Evolutionary conservation across 30 jellyfish, hydroid and myxozoan genomes (phyloP).

Genomic region (Chironex yamaguchii): DNA sequence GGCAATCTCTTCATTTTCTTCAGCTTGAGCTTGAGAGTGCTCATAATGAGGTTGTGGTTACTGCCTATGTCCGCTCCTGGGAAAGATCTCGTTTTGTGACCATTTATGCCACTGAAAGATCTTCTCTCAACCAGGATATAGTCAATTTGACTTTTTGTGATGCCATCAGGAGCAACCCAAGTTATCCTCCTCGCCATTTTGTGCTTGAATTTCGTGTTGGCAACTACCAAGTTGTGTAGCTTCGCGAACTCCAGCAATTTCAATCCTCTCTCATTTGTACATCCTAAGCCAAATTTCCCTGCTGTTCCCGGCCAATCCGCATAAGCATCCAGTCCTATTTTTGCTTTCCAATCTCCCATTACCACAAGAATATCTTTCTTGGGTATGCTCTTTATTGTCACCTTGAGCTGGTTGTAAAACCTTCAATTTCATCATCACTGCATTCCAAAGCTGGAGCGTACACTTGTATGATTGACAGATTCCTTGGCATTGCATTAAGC

Average conservation of each 20-base stretch:
- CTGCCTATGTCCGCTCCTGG: constrained; percentile 58
- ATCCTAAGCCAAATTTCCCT: constrained; percentile 57
- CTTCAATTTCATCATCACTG: constrained; percentile 43
- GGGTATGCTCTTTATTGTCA: constrained; percentile 46
- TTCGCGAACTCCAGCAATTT: constrained; percentile 37
- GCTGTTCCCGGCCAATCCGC: constrained; percentile 63
- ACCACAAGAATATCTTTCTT: constrained; percentile 29
- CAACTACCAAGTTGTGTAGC: constrained; percentile 37
- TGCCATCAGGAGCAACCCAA: constrained; percentile 39
- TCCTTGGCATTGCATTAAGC: constrained; percentile 13
- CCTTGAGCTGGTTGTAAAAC: constrained; percentile 35
- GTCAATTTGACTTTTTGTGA: constrained; percentile 10
- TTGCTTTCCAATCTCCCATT: constrained; percentile 69
- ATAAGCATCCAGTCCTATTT: constrained; percentile 49
- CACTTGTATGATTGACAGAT: constrained; percentile 50
- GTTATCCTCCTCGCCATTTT: constrained; percentile 20
- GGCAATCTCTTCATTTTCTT: constrained; percentile 22
- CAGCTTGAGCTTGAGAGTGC: constrained; percentile 6
- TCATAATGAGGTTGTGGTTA: constrained; percentile 43
- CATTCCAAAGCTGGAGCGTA: constrained; percentile 51
- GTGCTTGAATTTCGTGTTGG: constrained; percentile 13
- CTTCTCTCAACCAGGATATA: constrained; percentile 42
- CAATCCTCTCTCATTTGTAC: constrained; percentile 38
- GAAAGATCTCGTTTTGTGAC: constrained; percentile 16
- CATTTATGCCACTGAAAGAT: constrained; percentile 18